Evolutionary conservation across 92 coral and sea anemone species (phyloP).

Genomic region (Desmophyllum pertusum): DNA sequence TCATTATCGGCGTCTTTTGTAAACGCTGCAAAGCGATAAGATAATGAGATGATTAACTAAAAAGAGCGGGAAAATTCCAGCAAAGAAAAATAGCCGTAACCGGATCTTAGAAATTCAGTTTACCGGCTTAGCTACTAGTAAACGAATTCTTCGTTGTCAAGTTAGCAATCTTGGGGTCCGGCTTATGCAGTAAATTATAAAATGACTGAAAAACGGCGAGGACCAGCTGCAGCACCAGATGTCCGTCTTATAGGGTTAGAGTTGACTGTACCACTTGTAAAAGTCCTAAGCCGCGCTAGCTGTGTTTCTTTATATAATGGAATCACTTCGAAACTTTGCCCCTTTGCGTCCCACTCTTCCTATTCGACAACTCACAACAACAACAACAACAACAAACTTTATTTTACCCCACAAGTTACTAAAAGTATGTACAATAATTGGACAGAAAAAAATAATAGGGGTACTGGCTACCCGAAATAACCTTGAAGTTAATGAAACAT

Average conservation of each 20-base stretch:
- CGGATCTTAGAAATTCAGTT: not conserved
- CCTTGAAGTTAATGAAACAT: too few species aligned
- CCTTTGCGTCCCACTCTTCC: not conserved
- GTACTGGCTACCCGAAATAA: too few species aligned
- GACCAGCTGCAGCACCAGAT: too few species aligned
- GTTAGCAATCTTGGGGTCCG: too few species aligned
- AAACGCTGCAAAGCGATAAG: conserved; percentile 30
- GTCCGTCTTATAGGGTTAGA: too few species aligned
- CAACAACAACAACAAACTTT: too few species aligned
- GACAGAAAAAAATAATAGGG: too few species aligned
- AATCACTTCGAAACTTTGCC: not conserved
- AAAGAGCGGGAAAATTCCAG: conserved; percentile 1
- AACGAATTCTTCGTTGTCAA: not conserved
- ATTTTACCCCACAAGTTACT: too few species aligned
- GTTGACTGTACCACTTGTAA: not conserved
- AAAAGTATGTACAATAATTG: too few species aligned
- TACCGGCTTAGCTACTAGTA: too few species aligned
- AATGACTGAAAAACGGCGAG: too few species aligned
- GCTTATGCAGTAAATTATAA: too few species aligned
- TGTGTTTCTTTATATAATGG: not conserved
- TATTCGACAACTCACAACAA: not conserved
- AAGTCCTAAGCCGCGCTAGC: not conserved
- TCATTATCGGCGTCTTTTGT: conserved; percentile 12
- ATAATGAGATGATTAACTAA: conserved; percentile 1
- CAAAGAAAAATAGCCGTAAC: not conserved